A percentile compares a stretch with the other conserved stretches of the same genome.
Evolutionary conservation across 53 echinoderm and acorn worm species (phyloP).

Genomic region (Henricia sp.): DNA sequence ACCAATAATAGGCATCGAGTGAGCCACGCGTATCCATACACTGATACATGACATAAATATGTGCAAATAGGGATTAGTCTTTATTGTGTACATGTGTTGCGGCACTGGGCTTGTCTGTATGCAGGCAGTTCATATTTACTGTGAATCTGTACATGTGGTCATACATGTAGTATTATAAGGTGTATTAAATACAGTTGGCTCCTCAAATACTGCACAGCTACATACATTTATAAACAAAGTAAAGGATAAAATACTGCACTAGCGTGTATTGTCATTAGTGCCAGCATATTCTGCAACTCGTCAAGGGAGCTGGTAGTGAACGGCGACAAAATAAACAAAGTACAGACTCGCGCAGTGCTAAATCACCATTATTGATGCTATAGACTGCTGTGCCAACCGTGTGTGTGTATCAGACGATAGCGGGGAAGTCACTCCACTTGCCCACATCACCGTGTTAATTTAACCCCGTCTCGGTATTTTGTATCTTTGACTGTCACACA

Average conservation of each 20-base stretch:
- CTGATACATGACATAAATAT: not conserved
- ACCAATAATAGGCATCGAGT: conserved; percentile 23
- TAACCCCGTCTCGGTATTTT: conserved; percentile 1
- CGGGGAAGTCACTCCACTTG: not conserved
- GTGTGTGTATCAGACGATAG: not conserved
- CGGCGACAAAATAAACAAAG: conserved; percentile 30
- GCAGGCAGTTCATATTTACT: not conserved
- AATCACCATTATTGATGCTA: conserved; percentile 1
- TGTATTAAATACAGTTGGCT: conserved; percentile 4
- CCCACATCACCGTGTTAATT: conserved; percentile 16
- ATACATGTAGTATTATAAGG: not conserved
- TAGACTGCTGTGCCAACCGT: not conserved
- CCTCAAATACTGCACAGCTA: not conserved
- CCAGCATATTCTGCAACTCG: not conserved
- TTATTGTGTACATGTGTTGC: conserved; percentile 11
- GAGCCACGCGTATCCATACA: conserved; percentile 6
- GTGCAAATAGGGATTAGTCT: conserved; percentile 15
- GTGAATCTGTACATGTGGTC: not conserved
- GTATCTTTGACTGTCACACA: conserved; percentile 19
- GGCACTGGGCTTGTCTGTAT: conserved; percentile 8
- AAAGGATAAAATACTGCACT: not conserved
- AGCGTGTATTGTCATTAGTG: not conserved
- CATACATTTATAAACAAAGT: too few relatives aligned
- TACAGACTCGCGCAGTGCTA: not conserved
- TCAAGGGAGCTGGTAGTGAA: conserved; percentile 5